Base-by-base conservation (phyloP, 2,888 invertebrate species). In the Eupsilia transversa region DNA sequence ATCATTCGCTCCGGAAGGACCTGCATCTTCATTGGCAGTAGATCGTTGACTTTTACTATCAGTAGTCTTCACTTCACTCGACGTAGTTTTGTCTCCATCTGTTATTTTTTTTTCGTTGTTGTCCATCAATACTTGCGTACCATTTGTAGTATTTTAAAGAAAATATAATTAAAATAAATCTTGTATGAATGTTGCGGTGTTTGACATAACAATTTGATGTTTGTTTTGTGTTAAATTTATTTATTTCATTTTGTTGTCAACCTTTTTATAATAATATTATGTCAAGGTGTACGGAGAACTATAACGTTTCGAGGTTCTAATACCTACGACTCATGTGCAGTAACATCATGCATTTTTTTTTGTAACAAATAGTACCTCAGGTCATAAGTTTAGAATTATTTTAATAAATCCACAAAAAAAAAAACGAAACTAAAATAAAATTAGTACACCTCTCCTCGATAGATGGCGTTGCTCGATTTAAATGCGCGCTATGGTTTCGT, bases 121-220 rank as follows among this genome's bases (percentile, higher is more conserved):
- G 82, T 94, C 95, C 96, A 96, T 96, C 83, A 95, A 96, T 88
- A 85, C 80, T 83, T 86, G 75, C 57, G 79, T 89, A 89, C 82
- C 93, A 94, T 95, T 94, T 92, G 91, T 91, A 88, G 87, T 87
- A 82, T 86, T 86, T 86, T 86, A 87, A 89, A 88, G 87, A 87
- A 90, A 88, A 84, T 86, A 84, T 88, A 87, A 87, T 79, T 80
- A 85, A 86, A 85, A 85, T 84, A 85, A 85, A 81, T 84, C 81
- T 74, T 86, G 77, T 86, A 85, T 79, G 85, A 87, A 86, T 83
- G 79, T 80, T 86, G 79, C 74, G 80, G 88, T 86, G 76, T 79
- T 87, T 87, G 88, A 87, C 87, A 80, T 77, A 66, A 66, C 74
- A 81, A 79, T 87, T 85, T 87, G 88, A 88, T 73, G 81, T 80